Evolutionary conservation across 2,888 invertebrate genomes (phyloP), one percentile per base, ranked within the genome.

Genomic region (Himalopsyche anomala): DNA sequence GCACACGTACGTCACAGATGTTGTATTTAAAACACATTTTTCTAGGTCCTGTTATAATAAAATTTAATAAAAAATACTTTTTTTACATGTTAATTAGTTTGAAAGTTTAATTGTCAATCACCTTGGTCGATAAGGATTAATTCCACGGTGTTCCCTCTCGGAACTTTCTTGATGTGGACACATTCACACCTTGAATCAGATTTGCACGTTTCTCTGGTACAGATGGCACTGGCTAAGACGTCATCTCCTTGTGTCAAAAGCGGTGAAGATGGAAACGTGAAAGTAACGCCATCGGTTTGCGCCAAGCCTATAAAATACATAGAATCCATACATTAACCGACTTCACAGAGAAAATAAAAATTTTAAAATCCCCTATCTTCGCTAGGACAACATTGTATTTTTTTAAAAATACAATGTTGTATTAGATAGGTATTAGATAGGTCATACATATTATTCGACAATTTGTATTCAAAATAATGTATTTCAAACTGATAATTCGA

Each of bases 91-190:
- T 8, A 42, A 2, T 42, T 8, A 42, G 9, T 42, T 42, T 9
- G 9, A 42, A 42, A 42, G 3, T 2, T 42, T 1, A 42, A 42
- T 8, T 42, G 5, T 42, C 42, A 42, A 42, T 9, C 42, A 42
- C 97, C 96, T 94, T 96, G 95, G 91, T 97, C 96, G 83, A 96
- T 94, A 89, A 97, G 93, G 54, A 97, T 91, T 15, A 97, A 91
- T 90, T 97, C 97, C 4, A 96, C 96, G 0, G 95, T 94, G 6
- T 96, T 93, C n/a, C 94, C 94, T 40, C 96, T 90, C 0, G 94
- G 94, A 6, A 97, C 92, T 74, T 94, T 92, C 89, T 96, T 94
- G n/a, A 96, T 93, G 89, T 97, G 96, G 11, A 96, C 95, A 90
- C 97, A 97, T 90, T 96, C 96, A 90, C 95, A 96, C 84, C 91